phyloP scores from a whole-genome alignment of 2,797 vertebrate species.

The Tragopan temminckii region DNA sequence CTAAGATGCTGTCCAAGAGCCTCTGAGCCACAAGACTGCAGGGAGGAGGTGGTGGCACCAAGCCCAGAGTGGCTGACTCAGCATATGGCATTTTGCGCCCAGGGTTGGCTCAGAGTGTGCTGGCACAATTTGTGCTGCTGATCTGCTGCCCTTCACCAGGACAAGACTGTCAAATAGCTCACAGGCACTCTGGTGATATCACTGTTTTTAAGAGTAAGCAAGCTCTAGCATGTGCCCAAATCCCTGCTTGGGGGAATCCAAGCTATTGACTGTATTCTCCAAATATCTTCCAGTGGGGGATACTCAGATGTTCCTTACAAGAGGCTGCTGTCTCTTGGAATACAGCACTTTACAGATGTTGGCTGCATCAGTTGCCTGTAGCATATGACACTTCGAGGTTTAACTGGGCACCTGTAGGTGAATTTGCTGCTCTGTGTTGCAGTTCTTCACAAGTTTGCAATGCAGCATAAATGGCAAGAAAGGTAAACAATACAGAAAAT shows the following conservation, averaged over 20 bases:
- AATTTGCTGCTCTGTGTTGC: neutral
- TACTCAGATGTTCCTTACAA: neutral
- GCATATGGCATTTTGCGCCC: neutral
- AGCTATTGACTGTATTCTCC: neutral
- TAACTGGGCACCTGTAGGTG: neutral
- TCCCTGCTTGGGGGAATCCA: neutral
- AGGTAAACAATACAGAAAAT: neutral
- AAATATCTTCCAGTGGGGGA: neutral
- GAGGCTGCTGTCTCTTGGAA: neutral
- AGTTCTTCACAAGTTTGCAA: neutral
- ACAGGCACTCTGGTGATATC: neutral
- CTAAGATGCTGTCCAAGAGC: neutral
- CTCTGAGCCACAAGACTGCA: rapidly evolving
- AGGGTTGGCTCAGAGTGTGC: neutral
- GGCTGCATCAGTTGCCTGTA: rapidly evolving
- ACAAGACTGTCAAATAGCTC: neutral
- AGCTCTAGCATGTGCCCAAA: neutral
- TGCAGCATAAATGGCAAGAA: neutral
- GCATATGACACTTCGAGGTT: neutral
- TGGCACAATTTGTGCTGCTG: neutral
- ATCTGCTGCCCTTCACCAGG: neutral
- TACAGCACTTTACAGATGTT: rapidly evolving
- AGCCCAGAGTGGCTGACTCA: neutral
- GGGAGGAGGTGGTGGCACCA: neutral
- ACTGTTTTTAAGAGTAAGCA: neutral